Conservation (phyloP, 2,888 invertebrate genomes). For the Lepidonotus clava region DNA sequence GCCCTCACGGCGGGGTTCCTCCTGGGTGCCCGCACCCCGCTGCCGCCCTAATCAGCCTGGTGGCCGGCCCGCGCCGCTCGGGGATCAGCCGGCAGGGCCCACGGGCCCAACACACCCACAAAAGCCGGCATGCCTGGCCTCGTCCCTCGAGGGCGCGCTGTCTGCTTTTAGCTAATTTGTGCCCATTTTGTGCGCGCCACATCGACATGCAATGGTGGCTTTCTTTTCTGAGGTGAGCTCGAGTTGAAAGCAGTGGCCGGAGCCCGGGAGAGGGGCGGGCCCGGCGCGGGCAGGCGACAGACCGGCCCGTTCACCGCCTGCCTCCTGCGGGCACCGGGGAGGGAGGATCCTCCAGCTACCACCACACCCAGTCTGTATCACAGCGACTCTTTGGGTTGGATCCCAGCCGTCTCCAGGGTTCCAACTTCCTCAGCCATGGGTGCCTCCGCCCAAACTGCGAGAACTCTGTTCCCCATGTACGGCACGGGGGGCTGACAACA, state of each 20-base stretch:
- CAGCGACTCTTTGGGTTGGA: too few species aligned
- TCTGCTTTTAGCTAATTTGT: slow-evolving; percentile 7
- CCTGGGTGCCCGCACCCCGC: neutral
- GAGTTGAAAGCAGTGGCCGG: neutral
- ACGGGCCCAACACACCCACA: neutral
- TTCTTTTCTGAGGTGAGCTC: neutral
- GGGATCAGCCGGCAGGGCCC: neutral
- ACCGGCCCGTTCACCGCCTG: too few species aligned
- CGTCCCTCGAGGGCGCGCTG: neutral
- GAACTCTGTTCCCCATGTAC: too few species aligned
- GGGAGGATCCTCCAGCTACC: too few species aligned
- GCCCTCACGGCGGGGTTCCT: too few species aligned
- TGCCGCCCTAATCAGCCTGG: neutral
- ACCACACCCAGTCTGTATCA: too few species aligned
- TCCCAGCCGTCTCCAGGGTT: too few species aligned
- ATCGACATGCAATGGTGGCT: neutral
- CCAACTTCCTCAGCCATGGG: too few species aligned
- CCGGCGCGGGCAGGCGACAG: too few species aligned
- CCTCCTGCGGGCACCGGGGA: too few species aligned
- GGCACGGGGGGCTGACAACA: too few species aligned
- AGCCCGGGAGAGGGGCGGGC: neutral
- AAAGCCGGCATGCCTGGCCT: neutral
- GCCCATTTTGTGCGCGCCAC: neutral
- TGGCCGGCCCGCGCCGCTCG: neutral
- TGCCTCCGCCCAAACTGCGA: too few species aligned